These are phyloP conservation scores for Bubo scandiacus DNA, from an alignment of 2,113 vertebrate genomes.

Conservation along the genomic window DNA sequence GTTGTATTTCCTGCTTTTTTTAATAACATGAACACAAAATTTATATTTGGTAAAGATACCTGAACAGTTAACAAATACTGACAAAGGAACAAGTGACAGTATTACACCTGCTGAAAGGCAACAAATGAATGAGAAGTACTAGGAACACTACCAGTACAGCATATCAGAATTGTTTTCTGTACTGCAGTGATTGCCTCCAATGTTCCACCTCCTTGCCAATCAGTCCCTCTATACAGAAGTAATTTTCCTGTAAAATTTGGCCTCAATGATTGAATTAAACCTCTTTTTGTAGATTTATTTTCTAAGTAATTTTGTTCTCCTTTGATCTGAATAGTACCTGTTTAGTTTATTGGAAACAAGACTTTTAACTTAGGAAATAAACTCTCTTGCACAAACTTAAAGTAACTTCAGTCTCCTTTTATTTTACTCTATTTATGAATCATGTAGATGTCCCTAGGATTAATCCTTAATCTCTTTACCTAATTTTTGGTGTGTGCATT, in stretches of 20 bases:
- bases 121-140: background rate
- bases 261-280: background rate
- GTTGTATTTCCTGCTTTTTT: background rate
- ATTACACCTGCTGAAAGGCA: background rate
- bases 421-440: background rate
- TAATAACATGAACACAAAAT: background rate
- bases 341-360: background rate
- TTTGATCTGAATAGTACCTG: background rate
- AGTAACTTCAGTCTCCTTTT: background rate
- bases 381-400: background rate
- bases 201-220: background rate
- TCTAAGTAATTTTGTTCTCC: background rate
- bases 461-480: background rate
- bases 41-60: background rate
- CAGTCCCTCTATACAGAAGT: background rate
- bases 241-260: background rate
- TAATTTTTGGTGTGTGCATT: background rate
- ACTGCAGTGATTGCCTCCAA: background rate
- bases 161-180: background rate
- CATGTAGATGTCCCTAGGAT: background rate
- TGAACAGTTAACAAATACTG: background rate
- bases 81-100: background rate
- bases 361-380: background rate
- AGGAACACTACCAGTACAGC: background rate
- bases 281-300: background rate